Evolutionary conservation across 2,888 invertebrate genomes (phyloP), one percentile per base, ranked within the genome.

Genomic region (Halictus ligatus): DNA sequence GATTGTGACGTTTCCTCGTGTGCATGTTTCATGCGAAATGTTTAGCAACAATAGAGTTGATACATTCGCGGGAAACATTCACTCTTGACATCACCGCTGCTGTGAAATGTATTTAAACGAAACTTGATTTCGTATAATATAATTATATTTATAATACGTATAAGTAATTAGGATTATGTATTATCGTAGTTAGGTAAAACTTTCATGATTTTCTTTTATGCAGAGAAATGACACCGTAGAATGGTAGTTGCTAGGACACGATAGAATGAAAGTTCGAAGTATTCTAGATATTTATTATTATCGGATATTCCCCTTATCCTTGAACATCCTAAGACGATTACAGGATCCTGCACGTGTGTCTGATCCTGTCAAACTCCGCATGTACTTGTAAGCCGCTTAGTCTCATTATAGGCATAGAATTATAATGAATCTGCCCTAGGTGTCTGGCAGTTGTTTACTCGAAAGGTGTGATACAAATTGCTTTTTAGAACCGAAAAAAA

Each of bases 401-500:
- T 89, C 92, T 93, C 93, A 94, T 94, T 94, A 94, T 92, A 92
- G 90, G 92, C 90, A 88, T 93, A 89, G 91, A 93, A 93, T 93
- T 92, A 93, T 93, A 93, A 93, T 92, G 92, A 93, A 93, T 91
- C 76, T 74, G 21, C 81, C 81, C 87, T 81, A 78, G 80, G 83
- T 40, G 74, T 76, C 73, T 84, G 73, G 46, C 40, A 69, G 25
- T 86, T 35, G 69, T 81, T 83, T 60, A 69, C 21, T n/a, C n/a
- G 71, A 54, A 69, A 71, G 67, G 77, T 81, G 87, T 78, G 50
- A 43, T 60, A 6, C 29, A 74, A 75, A 35, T 50, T 81, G 75
- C 84, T 84, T 79, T 81, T 84, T 78, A 79, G 79, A 86, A 75
- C 64, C 3, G 29, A 18, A 58, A 58, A 58, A 58, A 79, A 87